phyloP scores from a whole-genome alignment of 2,113 vertebrate species.

The Campylorhamphus procurvoides region DNA sequence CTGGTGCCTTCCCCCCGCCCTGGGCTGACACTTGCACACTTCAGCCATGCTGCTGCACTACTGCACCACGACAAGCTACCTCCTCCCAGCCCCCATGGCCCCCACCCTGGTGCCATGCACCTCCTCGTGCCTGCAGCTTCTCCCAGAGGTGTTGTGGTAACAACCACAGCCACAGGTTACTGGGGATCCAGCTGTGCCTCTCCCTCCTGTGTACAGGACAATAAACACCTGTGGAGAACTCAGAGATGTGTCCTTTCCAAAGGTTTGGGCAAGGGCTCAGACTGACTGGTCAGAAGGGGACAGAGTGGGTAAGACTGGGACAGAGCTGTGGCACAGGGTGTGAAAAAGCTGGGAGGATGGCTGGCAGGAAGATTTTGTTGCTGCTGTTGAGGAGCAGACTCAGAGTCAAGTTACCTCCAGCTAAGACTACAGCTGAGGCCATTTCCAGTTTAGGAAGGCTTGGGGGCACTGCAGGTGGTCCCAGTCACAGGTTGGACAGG shows the following conservation, averaged over 20 bases:
- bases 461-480: no score
- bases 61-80: constrained; percentile 17
- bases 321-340: accelerated
- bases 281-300: not conserved
- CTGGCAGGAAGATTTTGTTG: not conserved
- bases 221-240: constrained; percentile 37
- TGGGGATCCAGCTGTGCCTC: accelerated
- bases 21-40: not conserved
- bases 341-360: not conserved
- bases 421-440: no score
- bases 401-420: not conserved
- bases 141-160: not conserved
- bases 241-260: accelerated
- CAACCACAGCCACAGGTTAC: not conserved
- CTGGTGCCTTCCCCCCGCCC: not conserved
- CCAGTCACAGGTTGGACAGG: not conserved
- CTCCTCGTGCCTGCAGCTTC: not conserved
- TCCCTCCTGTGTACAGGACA: not conserved
- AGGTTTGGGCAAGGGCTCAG: not conserved
- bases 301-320: accelerated
- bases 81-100: not conserved
- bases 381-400: not conserved
- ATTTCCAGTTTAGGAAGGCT: not conserved
- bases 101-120: not conserved
- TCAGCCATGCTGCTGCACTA: constrained; percentile 9